phyloP scores from a whole-genome alignment of 2,888 invertebrate species.

The Epicampocera succincta region DNA sequence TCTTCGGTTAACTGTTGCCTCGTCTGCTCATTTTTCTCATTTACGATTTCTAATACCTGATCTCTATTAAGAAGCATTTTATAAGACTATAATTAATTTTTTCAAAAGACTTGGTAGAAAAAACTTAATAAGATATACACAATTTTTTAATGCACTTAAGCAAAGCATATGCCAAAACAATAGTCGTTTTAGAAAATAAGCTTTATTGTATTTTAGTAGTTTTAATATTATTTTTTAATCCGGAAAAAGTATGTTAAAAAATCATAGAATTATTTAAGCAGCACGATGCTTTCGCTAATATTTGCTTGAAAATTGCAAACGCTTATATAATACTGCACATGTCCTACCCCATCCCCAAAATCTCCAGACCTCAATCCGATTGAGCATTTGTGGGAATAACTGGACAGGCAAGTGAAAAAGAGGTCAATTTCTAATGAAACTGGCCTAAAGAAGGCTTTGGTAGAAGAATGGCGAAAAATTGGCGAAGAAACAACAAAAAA shows the following conservation, averaged over 20 bases:
- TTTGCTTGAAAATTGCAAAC: slow-evolving; percentile 18
- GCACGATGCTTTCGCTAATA: slow-evolving; percentile 21
- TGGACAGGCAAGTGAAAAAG: too few relatives aligned
- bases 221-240: slow-evolving; percentile 8
- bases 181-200: slow-evolving; percentile 26
- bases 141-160: slow-evolving; percentile 13
- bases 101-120: slow-evolving; percentile 45
- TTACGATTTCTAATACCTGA: slow-evolving; percentile 39
- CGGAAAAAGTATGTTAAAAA: slow-evolving; percentile 22
- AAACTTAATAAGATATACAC: slow-evolving; percentile 41
- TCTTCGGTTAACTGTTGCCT: too few relatives aligned
- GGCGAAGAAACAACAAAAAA: too few relatives aligned
- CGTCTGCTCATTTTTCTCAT: too few relatives aligned
- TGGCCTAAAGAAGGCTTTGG: too few relatives aligned
- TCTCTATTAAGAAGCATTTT: slow-evolving; percentile 53
- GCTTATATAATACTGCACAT: too few relatives aligned
- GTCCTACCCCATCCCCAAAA: too few relatives aligned
- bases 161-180: slow-evolving; percentile 21
- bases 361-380: too few relatives aligned
- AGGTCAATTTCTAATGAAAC: too few relatives aligned
- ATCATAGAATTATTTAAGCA: slow-evolving; percentile 27
- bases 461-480: too few relatives aligned
- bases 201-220: slow-evolving; percentile 22
- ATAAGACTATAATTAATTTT: slow-evolving; percentile 36
- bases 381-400: too few relatives aligned